Conservation (phyloP, 2,113 vertebrate genomes). For the Hystrix cristata region DNA sequence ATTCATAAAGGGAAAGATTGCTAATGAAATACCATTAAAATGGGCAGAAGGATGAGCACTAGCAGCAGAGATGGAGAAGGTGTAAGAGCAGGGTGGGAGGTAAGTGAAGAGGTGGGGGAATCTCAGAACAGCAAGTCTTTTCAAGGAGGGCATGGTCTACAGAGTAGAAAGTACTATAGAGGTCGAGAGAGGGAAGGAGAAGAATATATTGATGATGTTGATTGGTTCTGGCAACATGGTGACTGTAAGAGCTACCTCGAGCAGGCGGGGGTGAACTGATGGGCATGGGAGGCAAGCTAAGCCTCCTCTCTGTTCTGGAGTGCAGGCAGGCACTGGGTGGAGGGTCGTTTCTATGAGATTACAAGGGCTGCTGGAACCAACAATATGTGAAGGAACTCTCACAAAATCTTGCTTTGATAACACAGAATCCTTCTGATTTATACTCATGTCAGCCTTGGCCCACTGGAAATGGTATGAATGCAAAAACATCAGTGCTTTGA, state of each 20-base stretch:
- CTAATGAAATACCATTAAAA: not conserved
- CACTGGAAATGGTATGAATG: not conserved
- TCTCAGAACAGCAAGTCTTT: not conserved
- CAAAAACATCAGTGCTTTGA: not conserved
- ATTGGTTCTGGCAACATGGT: not conserved
- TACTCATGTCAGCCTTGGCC: constrained; percentile 44
- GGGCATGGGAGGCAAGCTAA: not conserved
- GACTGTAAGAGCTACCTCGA: not conserved
- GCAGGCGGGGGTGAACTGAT: not conserved
- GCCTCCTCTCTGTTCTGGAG: not conserved
- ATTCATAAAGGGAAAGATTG: not conserved
- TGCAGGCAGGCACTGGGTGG: not conserved
- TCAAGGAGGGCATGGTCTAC: not conserved
- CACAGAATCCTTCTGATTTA: not conserved
- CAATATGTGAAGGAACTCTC: constrained; percentile 28
- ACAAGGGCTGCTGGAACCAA: not conserved
- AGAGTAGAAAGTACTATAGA: not conserved
- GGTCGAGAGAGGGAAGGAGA: not conserved
- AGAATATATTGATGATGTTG: not conserved
- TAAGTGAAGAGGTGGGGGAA: not conserved
- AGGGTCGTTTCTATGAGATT: not conserved
- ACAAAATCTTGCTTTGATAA: not conserved
- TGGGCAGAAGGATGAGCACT: not conserved
- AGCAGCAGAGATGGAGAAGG: not conserved
- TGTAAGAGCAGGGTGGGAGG: not conserved